A percentile compares a stretch with the other conserved stretches of the same genome.
Evolutionary conservation across 1,140 invertebrate species (phyloP).

Genomic region (Anastatus disparis): DNA sequence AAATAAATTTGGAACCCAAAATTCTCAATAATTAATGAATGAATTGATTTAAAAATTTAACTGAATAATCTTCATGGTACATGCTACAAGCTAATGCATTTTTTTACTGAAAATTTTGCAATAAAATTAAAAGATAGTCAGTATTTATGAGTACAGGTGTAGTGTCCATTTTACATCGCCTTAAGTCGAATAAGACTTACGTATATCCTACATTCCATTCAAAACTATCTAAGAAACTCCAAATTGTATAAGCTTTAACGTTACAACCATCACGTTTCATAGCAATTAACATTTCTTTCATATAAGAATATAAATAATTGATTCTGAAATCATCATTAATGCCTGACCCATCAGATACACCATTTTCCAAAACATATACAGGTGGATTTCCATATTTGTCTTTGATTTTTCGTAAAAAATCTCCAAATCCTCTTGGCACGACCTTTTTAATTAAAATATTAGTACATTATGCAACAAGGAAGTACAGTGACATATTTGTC

Average conservation of each 20-base stretch:
- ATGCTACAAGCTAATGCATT: no score
- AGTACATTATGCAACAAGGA: no score
- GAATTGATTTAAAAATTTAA: no score
- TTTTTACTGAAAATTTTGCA: no score
- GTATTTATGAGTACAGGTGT: no score
- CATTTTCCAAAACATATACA: constrained; percentile 80
- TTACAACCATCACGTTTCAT: constrained; percentile 74
- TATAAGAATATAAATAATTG: constrained; percentile 70
- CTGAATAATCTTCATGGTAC: no score
- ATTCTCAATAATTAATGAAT: no score
- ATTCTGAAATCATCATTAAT: constrained; percentile 49
- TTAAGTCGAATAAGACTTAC: constrained; percentile 4
- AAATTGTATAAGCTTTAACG: constrained; percentile 75
- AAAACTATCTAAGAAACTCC: constrained; percentile 69
- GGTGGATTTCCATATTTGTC: constrained; percentile 71
- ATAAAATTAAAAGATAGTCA: no score
- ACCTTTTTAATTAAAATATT: constrained; percentile 43
- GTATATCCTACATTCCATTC: constrained; percentile 2
- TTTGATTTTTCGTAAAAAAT: constrained; percentile 73
- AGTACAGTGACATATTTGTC: no score
- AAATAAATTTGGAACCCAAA: no score
- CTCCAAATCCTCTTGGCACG: constrained; percentile 68
- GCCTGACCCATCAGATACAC: constrained; percentile 54
- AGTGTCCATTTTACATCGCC: no score
- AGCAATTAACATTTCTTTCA: constrained; percentile 74